These are phyloP conservation scores for Pseudochirops corinnae DNA, from an alignment of 2,797 vertebrate species.

Conservation along the genomic window DNA sequence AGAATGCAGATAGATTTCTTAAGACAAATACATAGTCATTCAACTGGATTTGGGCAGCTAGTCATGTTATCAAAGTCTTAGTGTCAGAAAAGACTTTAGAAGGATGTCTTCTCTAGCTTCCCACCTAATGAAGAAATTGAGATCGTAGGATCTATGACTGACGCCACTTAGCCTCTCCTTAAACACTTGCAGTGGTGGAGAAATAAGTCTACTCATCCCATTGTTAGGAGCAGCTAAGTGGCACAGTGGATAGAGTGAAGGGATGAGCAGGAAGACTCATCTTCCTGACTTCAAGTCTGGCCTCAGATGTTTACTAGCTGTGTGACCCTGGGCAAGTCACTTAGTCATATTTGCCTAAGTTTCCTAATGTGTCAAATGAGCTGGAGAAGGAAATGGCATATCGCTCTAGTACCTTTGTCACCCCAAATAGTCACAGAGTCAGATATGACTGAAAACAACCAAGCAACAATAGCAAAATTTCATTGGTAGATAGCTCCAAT, in stretches of 20 bases:
- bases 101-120: neutral
- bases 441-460: neutral
- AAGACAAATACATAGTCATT: neutral
- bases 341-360: neutral
- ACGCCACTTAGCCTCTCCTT: neutral
- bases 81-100: neutral
- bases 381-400: neutral
- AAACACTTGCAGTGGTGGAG: no score
- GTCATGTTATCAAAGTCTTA: neutral
- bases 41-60: neutral
- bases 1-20: neutral
- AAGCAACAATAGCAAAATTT: neutral
- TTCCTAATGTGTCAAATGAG: neutral
- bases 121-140: neutral
- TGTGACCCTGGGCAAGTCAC: neutral
- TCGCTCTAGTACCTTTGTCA: neutral
- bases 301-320: neutral
- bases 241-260: neutral
- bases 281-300: neutral
- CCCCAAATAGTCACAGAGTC: neutral
- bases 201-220: neutral
- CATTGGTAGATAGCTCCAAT: neutral
- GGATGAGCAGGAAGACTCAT: neutral
- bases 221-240: neutral
- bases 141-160: neutral